Evolutionary conservation across 2,797 vertebrate species (phyloP), one percentile per base, ranked within the genome.

Genomic region (Glossophaga mutica): DNA sequence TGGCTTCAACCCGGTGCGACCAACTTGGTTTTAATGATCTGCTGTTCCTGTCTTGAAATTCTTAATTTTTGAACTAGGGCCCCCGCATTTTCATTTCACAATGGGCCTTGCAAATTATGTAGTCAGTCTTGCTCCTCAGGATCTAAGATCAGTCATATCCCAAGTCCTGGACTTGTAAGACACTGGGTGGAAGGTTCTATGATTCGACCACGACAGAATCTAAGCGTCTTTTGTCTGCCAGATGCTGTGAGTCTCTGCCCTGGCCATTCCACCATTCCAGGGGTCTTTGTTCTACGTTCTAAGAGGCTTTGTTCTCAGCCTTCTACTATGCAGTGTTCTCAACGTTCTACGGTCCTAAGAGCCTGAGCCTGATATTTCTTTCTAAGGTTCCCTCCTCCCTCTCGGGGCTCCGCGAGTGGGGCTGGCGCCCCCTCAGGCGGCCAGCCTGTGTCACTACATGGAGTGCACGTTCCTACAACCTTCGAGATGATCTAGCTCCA

Each of bases 221-320:
- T 92, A 42, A 96, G 86, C 37, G 9, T 73, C 90, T 83, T 97
- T 97, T 95, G 92, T 97, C 52, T 90, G 52, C 55, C 82, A 83
- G 87, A 94, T 92, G 74, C 90, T 48, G 44, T 26, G 82, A 39
- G 42, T 86, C 57, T 92, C 32, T 55, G 68, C 11, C 46, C 44
- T 55, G 87, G 52, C 74, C 50, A n/a, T 79, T 76, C 93, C 34
- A n/a, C 59, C 50, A 67, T 62, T 76, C 84, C 91, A 95, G 92
- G 9, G 90, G 52, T 90, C 70, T 97, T 97, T 97, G 96, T 97
- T 74, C 90, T 24, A 26, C 44, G 84, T 87, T 97, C 95, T 97
- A 46, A 97, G 94, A 93, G 85, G 90, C 96, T 96, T 97, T 97
- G 95, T 97, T 96, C 96, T 94, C 86, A 3, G 67, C 57, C 91